Percentiles rank a stretch among this genome's conserved stretches.
Evolutionary conservation across 2,113 vertebrate genomes (phyloP).

Genomic region (Numida meleagris): DNA sequence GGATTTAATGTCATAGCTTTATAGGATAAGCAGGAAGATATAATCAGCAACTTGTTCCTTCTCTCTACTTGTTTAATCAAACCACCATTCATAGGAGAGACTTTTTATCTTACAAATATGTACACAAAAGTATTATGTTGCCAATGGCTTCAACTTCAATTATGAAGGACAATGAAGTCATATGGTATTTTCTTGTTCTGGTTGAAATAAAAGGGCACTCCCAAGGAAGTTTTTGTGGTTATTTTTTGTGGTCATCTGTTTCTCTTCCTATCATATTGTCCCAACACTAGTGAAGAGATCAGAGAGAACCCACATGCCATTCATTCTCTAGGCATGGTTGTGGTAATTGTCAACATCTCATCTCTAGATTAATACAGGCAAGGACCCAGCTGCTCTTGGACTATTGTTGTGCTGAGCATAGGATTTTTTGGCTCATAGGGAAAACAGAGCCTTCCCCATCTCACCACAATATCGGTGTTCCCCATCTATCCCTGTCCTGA

Average conservation of each 20-base stretch:
- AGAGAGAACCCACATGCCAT: neutral
- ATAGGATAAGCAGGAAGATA: neutral
- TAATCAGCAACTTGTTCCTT: neutral
- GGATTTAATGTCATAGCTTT: neutral
- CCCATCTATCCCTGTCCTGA: neutral
- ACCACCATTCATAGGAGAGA: neutral
- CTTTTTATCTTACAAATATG: neutral
- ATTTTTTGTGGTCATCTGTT: neutral
- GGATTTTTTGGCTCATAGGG: accelerated
- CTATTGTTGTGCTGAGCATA: neutral
- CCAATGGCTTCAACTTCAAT: neutral
- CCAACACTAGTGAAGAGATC: neutral
- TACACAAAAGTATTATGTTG: neutral
- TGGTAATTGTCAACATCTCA: neutral
- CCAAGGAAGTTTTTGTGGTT: neutral
- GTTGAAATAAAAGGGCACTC: neutral
- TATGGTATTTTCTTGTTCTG: neutral
- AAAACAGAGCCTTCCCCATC: conserved; percentile 36
- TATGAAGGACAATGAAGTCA: neutral
- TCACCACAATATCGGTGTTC: neutral
- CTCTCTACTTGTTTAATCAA: neutral
- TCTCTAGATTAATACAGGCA: neutral
- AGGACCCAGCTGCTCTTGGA: neutral
- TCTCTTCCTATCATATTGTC: neutral
- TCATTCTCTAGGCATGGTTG: neutral